Conservation (phyloP, 2,797 vertebrate genomes). For the Trematomus bernacchii region DNA sequence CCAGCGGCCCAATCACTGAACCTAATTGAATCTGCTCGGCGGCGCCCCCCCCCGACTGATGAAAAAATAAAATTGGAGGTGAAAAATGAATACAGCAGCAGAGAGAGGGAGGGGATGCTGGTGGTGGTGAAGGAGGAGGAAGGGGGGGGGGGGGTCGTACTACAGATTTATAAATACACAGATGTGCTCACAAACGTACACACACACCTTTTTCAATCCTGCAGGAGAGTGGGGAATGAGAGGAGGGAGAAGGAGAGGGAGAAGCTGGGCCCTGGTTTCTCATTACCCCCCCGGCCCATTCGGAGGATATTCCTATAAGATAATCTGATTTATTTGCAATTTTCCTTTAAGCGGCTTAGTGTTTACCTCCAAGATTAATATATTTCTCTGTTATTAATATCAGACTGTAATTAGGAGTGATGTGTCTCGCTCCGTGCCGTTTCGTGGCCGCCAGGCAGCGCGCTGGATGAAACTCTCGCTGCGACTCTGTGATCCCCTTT, state of each 20-base stretch:
- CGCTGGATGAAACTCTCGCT: slow-evolving; percentile 67
- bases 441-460: slow-evolving; percentile 70
- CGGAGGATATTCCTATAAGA: slow-evolving; percentile 82
- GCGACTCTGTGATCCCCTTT: slow-evolving; percentile 67
- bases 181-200: slow-evolving; percentile 66
- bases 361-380: slow-evolving; percentile 87
- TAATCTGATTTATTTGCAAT: slow-evolving; percentile 87
- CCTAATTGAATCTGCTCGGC: slow-evolving; percentile 88
- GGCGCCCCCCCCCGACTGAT: slow-evolving; percentile 77
- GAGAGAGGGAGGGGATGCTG: slow-evolving; percentile 26
- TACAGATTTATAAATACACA: slow-evolving; percentile 71
- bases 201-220: slow-evolving; percentile 75
- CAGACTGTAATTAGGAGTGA: slow-evolving; percentile 84
- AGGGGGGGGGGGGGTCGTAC: slow-evolving; percentile 10
- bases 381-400: slow-evolving; percentile 86
- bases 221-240: slow-evolving; percentile 57
- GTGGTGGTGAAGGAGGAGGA: neutral
- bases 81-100: slow-evolving; percentile 86
- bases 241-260: slow-evolving; percentile 17
- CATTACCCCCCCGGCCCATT: slow-evolving; percentile 80
- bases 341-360: slow-evolving; percentile 85
- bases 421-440: slow-evolving; percentile 62
- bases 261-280: slow-evolving; percentile 72
- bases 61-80: slow-evolving; percentile 88
- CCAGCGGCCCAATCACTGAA: slow-evolving; percentile 87